Percentiles rank a stretch among this genome's conserved stretches.
phyloP scores from a whole-genome alignment of 2,888 invertebrate species.

The Molanna angustata region DNA sequence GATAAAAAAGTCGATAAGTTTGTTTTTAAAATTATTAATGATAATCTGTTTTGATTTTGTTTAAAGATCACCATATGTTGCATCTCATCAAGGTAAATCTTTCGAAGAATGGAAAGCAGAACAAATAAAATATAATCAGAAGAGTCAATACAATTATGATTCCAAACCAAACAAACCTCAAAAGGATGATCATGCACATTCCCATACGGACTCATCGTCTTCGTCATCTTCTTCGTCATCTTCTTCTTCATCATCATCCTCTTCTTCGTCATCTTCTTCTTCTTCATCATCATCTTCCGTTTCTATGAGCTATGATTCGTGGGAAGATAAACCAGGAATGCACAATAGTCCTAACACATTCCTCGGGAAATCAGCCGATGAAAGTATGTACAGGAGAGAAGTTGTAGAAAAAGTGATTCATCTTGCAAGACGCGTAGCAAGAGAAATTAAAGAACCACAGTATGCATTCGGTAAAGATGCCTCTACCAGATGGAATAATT shows the following conservation, averaged over 20 bases:
- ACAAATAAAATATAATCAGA: no score
- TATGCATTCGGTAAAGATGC: constrained; percentile 56
- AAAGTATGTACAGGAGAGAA: constrained; percentile 34
- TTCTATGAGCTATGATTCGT: constrained; percentile 30
- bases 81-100: no score
- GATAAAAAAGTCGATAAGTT: no score
- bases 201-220: no score
- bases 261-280: constrained; percentile 24
- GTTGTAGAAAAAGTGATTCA: constrained; percentile 31
- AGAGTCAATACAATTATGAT: no score
- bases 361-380: constrained; percentile 46
- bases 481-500: constrained; percentile 63
- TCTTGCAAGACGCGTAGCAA: constrained; percentile 40
- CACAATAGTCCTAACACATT: constrained; percentile 48
- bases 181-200: no score
- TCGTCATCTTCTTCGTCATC: constrained; percentile 25
- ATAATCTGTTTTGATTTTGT: no score
- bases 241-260: constrained; percentile 28
- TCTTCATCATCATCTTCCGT: constrained; percentile 29
- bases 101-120: no score
- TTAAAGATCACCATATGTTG: no score
- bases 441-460: constrained; percentile 50
- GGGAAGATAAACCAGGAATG: constrained; percentile 39
- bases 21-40: no score
- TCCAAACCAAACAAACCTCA: no score